Conservation (phyloP, 2,888 invertebrate species). For the Cephus runcator region DNA sequence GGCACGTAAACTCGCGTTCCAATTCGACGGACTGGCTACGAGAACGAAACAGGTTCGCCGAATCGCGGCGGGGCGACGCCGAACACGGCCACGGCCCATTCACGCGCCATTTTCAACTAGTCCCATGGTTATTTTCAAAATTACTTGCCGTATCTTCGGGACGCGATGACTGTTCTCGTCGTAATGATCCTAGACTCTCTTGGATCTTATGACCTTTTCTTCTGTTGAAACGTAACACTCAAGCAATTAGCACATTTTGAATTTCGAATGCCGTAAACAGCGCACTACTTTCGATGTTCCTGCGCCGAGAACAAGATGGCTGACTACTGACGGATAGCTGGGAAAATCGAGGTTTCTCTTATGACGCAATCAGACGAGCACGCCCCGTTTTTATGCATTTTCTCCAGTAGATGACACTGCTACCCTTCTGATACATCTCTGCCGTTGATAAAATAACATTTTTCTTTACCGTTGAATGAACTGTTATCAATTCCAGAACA, state of each 20-base stretch:
- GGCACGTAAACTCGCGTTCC: constrained; percentile 50
- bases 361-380: constrained; percentile 53
- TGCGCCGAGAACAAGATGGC: constrained; percentile 51
- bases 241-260: neutral
- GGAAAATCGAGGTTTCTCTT: constrained; percentile 52
- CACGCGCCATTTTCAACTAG: constrained; percentile 50
- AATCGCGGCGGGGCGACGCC: constrained; percentile 48
- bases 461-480: neutral
- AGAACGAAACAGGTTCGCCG: constrained; percentile 50
- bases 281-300: constrained; percentile 42
- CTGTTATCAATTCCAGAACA: neutral
- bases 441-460: neutral
- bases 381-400: constrained; percentile 39
- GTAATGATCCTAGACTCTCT: neutral
- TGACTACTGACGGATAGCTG: constrained; percentile 23
- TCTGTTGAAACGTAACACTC: neutral
- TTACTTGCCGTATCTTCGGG: neutral
- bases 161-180: neutral
- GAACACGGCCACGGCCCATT: constrained; percentile 41
- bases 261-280: constrained; percentile 25
- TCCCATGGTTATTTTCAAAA: constrained; percentile 27
- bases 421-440: neutral
- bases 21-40: constrained; percentile 48
- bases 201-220: neutral
- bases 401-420: constrained; percentile 36